A percentile compares a stretch with the other conserved stretches of the same genome.
phyloP scores from a whole-genome alignment of 1,140 invertebrate species.

The Leptestheria dahalacensis region DNA sequence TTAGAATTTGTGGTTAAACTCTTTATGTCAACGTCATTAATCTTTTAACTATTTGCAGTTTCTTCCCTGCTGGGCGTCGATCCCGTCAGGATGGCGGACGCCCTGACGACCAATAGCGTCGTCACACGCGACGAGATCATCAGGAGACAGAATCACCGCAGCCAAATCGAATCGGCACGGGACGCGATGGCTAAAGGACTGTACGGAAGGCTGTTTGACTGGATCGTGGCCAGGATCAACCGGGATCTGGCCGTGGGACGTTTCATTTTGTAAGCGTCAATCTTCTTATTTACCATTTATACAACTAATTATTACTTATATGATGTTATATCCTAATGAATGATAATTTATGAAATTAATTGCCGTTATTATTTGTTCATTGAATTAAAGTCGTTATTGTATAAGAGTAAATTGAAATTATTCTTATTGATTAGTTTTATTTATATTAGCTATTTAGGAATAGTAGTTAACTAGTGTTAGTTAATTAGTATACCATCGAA shows the following conservation, averaged over 20 bases:
- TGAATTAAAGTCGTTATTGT: no score
- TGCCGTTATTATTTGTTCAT: no score
- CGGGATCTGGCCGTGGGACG: slow-evolving; percentile 48
- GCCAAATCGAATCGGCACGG: slow-evolving; percentile 47
- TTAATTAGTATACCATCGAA: no score
- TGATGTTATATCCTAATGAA: no score
- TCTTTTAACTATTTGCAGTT: slow-evolving; percentile 32
- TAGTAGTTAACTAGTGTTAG: no score
- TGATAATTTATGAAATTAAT: no score
- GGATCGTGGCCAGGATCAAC: slow-evolving; percentile 74
- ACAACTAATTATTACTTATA: no score
- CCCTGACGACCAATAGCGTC: slow-evolving; percentile 58
- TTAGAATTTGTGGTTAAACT: no score
- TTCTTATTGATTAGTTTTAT: neutral
- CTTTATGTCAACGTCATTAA: neutral
- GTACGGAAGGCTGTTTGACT: slow-evolving; percentile 62
- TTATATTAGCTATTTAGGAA: neutral
- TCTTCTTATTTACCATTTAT: no score
- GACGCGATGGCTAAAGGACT: slow-evolving; percentile 59
- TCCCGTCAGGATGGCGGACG: slow-evolving; percentile 49
- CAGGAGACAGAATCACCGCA: slow-evolving; percentile 51
- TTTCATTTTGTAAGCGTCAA: slow-evolving; percentile 34
- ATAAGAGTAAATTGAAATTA: no score
- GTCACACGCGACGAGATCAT: slow-evolving; percentile 69
- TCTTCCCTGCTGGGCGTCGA: slow-evolving; percentile 56